Conservation (phyloP, 30 jellyfish, hydroid and myxozoan genomes). For the Hydractinia symbiolongicarpus region DNA sequence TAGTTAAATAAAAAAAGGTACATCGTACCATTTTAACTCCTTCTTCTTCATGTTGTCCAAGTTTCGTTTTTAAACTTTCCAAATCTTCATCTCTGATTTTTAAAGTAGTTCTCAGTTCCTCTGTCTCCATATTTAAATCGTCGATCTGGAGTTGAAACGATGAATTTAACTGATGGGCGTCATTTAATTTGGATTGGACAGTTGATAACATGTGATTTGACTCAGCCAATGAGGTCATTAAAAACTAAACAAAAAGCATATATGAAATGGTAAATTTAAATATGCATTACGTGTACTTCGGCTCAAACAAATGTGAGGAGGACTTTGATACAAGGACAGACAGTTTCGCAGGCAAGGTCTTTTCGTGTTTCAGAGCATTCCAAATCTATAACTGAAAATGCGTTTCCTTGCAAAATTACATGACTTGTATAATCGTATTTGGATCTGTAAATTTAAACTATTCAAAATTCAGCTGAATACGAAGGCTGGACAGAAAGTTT, state of each 20-base stretch:
- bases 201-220: conserved; percentile 17
- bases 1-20: too few relatives aligned
- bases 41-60: neutral
- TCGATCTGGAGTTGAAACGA: conserved; percentile 3
- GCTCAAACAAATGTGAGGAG: too few relatives aligned
- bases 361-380: too few relatives aligned
- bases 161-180: neutral
- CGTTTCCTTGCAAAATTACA: too few relatives aligned
- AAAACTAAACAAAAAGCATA: conserved; percentile 25
- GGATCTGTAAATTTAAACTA: too few relatives aligned
- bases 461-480: too few relatives aligned
- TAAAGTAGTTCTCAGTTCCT: neutral
- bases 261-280: neutral
- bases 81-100: neutral
- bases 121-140: neutral
- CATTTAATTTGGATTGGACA: conserved; percentile 17
- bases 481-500: too few relatives aligned
- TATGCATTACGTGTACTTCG: too few relatives aligned
- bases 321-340: too few relatives aligned
- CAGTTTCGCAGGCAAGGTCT: too few relatives aligned
- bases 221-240: conserved; percentile 22
- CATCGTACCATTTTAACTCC: neutral
- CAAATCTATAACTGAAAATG: too few relatives aligned
- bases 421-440: too few relatives aligned
- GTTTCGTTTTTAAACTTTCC: neutral